Percentiles rank a stretch among this genome's conserved stretches.
phyloP scores from a whole-genome alignment of 2,113 vertebrate species.

The Corydoras maculifer region DNA sequence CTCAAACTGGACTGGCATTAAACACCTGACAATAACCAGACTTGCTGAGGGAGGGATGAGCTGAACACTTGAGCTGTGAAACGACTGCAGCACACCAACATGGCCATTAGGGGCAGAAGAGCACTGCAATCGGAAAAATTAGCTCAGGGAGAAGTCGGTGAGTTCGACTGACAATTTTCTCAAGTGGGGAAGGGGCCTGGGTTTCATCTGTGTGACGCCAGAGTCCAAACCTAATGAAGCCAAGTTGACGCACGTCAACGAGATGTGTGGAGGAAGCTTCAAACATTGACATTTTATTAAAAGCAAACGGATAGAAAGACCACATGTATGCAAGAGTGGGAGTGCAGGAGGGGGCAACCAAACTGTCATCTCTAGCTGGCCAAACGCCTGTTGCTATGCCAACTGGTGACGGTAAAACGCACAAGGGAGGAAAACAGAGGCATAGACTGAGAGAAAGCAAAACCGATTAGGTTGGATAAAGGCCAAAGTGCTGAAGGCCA shows the following conservation, averaged over 20 bases:
- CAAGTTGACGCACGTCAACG: neutral
- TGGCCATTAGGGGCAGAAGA: conserved; percentile 46
- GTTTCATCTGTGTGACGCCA: conserved; percentile 1
- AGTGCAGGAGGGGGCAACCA: neutral
- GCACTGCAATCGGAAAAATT: conserved; percentile 8
- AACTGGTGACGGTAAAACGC: conserved; percentile 24
- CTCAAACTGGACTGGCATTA: conserved; percentile 42
- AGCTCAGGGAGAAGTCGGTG: conserved; percentile 28
- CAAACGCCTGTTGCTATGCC: conserved; percentile 45
- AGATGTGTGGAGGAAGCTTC: neutral
- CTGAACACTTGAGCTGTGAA: conserved; percentile 15
- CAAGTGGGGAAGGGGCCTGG: conserved; percentile 5
- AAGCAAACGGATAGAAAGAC: neutral
- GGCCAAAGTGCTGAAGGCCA: conserved; percentile 25
- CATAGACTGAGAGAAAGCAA: conserved; percentile 26
- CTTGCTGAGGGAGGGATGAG: conserved; percentile 39
- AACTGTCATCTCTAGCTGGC: conserved; percentile 25
- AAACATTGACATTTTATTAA: neutral
- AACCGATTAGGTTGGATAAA: conserved; percentile 4
- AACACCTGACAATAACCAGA: conserved; percentile 50
- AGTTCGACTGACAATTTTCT: conserved; percentile 22
- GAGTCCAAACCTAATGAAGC: conserved; percentile 5
- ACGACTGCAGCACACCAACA: conserved; percentile 18
- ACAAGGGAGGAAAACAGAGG: conserved; percentile 25
- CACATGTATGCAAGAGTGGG: neutral